Base-by-base conservation (phyloP, 2,113 vertebrate genomes). In the Menura novaehollandiae region DNA sequence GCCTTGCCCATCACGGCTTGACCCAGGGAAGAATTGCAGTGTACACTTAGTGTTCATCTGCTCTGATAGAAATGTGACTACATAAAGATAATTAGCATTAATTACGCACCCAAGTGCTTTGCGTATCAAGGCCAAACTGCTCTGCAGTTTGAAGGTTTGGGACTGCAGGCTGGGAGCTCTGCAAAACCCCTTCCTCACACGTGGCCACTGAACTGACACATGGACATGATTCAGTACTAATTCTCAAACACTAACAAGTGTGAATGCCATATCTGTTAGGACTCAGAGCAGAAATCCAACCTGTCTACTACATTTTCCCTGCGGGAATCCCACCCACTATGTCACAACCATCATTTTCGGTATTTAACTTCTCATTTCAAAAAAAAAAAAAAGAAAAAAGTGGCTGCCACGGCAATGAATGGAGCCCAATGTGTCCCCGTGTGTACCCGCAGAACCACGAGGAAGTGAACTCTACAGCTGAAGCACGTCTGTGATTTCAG, bases 251-350 rank as follows among this genome's bases (percentile, higher is more conserved):
- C 85, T 46, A 76, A 58, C 74, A 85, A 95, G 85, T 11, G 78
- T 90, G 93, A 96, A 95, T 91, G 82, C 85, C 67, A 1, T 55
- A 88, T 83, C 95, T 96, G 93, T 83, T 85, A 83, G 67, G 71
- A 23, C 51, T 89, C 43, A 1, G n/a, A 91, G 89, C 14, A 95
- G 88, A 94, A 95, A 96, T 69, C 89, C 89, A 91, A 63, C 82
- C 88, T 91, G 75, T 90, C 90, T 80, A 19, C 79, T 85, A 6
- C 63, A n/a, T 85, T 91, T 91, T 33, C 62, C 87, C 91, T 11
- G 32, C 33, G 63, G 90, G 87, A 94, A 91, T 97, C 88, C 78
- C 90, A 93, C 78, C 89, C 89, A 68, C 85, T 63, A 37, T 79
- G 94, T 85, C 94, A 83, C 78, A 83, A 79, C 26, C 81, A 73